Evolutionary conservation across 2,888 invertebrate species (phyloP).

Genomic region (Trisateles emortualis): DNA sequence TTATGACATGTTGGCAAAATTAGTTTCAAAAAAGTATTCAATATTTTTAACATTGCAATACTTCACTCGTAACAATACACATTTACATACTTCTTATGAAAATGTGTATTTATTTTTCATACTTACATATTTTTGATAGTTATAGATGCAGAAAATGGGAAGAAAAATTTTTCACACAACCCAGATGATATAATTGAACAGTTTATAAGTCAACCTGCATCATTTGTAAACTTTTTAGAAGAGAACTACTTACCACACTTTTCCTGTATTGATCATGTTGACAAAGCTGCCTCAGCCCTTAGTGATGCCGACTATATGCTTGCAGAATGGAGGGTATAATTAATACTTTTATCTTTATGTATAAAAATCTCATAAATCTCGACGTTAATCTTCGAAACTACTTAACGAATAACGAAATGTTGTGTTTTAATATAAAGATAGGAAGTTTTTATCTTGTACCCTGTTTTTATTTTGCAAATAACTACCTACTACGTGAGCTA

Average conservation of each 20-base stretch:
- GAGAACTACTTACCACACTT: conserved; percentile 93
- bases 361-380: no score
- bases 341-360: conserved; percentile 11
- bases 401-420: no score
- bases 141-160: conserved; percentile 63
- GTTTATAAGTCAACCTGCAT: conserved; percentile 89
- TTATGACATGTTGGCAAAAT: no score
- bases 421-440: no score
- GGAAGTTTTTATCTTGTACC: no score
- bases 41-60: no score
- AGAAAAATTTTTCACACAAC: conserved; percentile 85
- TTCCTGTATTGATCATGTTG: conserved; percentile 88
- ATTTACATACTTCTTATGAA: no score
- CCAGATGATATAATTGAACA: conserved; percentile 89
- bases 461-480: no score
- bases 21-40: no score
- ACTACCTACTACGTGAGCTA: no score
- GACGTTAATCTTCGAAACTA: no score
- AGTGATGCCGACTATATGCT: conserved; percentile 91
- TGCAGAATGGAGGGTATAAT: conserved; percentile 89
- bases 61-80: no score
- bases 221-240: conserved; percentile 90
- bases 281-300: conserved; percentile 88
- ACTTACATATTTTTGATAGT: conserved; percentile 38
- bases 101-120: not conserved